Base-by-base conservation (phyloP, 2,888 invertebrate genomes). In the Dichetophora obliterata region DNA sequence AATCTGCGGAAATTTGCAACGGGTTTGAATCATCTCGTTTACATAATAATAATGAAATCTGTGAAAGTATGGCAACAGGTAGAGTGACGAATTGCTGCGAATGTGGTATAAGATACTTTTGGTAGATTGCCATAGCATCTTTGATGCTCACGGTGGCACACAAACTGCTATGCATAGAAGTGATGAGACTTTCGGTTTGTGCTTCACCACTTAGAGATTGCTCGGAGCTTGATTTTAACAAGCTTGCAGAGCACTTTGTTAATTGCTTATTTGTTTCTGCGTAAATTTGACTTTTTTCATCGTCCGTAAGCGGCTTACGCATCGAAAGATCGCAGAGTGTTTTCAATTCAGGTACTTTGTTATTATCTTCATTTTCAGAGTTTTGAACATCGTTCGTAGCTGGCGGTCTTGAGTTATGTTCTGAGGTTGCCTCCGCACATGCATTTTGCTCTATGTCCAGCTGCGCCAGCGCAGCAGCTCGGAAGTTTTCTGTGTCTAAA, bases 401-500 rank as follows among this genome's bases (percentile, higher is more conserved):
- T 3, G 34, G 61, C 34, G 27, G 76, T 14, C 9, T 16, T 57
- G 52, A 50, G 61, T 9, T 65, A 31, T 1, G 19, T 65, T 65
- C 65, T 34, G 48, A 68, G 61, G 19, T 76, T 74, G 9, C 61
- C 52, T 48, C 78, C 14, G n/a, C 57, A 22, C 11, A 75, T 27
- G 78, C 48, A 31, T 57, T 75, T 24, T 78, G 79, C 19, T 83
- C 83, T 5, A 82, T 81, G 66, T 87, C 85, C n/a, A 83, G 74
- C 71, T 86, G 84, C 22, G 80, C 78, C 24, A 84, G 11, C 3
- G 88, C 87, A 8, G 90, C 90, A 4, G 87, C 86, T 84, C 91
- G 92, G 83, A 94, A 93, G 82, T 92, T 92, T 84, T 95, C 94
- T 63, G 94, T 91, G 84, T 95, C 95, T 80, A 95, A 87, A 92